A percentile compares a stretch with the other conserved stretches of the same genome.
Evolutionary conservation across 1,140 invertebrate species (phyloP).

Genomic region (Cydia amplana): DNA sequence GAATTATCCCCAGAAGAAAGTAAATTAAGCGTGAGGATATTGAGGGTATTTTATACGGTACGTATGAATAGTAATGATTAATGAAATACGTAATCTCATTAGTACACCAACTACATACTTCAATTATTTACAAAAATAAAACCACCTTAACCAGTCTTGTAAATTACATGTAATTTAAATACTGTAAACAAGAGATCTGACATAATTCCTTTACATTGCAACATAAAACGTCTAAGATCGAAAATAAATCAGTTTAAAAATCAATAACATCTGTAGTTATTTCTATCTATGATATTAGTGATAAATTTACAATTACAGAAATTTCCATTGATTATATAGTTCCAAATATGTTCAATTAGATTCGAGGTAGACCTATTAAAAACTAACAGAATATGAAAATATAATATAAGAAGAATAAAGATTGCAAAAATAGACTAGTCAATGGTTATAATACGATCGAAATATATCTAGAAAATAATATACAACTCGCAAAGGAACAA

Average conservation of each 20-base stretch:
- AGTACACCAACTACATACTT: too few relatives aligned
- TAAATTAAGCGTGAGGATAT: too few relatives aligned
- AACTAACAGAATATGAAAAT: conserved; percentile 21
- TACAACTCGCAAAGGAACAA: conserved; percentile 42
- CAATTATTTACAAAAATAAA: conserved; percentile 49
- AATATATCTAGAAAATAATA: conserved; percentile 27
- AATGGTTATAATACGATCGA: neutral
- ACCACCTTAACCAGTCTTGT: conserved; percentile 67
- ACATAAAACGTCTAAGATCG: conserved; percentile 53
- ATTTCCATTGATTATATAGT: conserved; percentile 23
- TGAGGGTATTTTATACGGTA: too few relatives aligned
- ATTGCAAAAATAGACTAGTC: conserved; percentile 30
- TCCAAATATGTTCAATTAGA: neutral
- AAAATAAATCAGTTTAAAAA: conserved; percentile 19
- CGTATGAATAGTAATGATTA: too few relatives aligned
- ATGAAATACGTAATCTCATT: too few relatives aligned
- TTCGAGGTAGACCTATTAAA: conserved; percentile 31
- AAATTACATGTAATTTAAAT: conserved; percentile 78
- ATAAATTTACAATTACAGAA: conserved; percentile 6
- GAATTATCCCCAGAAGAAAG: too few relatives aligned
- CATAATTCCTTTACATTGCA: conserved; percentile 65
- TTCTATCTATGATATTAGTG: too few relatives aligned
- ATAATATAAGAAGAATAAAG: conserved; percentile 26
- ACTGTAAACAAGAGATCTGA: conserved; percentile 78
- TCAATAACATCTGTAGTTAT: neutral